Evolutionary conservation across 2,797 vertebrate species (phyloP), one percentile per base, ranked within the genome.

Genomic region (Gorsachius magnificus): DNA sequence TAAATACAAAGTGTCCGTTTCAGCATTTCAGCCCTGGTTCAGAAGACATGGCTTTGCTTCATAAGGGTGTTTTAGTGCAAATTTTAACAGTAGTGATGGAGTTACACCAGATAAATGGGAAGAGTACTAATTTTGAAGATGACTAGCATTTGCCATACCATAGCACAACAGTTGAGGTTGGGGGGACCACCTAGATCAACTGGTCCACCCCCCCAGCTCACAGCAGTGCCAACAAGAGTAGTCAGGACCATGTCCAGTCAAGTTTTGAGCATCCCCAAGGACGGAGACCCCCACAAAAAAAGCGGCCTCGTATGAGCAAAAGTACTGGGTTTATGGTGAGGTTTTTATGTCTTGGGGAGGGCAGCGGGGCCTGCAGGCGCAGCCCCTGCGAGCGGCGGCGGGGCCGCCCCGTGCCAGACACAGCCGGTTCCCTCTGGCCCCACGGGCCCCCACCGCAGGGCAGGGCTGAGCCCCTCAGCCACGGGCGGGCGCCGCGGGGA

Each of bases 221-320:
- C 5, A 58, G 54, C n/a, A 63, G 19, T 3, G 16, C 28, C 17
- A 7, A 3, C 38, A 13, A 12, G 21, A 9, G 33, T 21, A 18
- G 6, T 5, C 50, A 31, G 56, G 45, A 18, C 33, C n/a, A 5
- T 2, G 11, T 14, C 31, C 9, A 4, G 29, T 7, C 0, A 1
- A 31, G 28, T 16, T 69, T 22, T 15, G 14, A 75, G 7, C 26
- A 28, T 54, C 17, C 60, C 16, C 61, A 41, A 29, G 33, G 48
- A 13, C 0, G 3, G n/a, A 22, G 25, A 25, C 63, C 50, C 35
- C 35, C 48, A 25, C 28, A 71, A 57, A 28, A 14, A 54, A 26
- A 31, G 22, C 0, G 7, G 48, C 50, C 46, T 79, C 7, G 0
- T 58, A 5, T 6, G 14, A 74, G n/a, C 22, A 6, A 35, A 9